Evolutionary conservation across 2,797 vertebrate genomes (phyloP).

Genomic region (Bovichtus variegatus): DNA sequence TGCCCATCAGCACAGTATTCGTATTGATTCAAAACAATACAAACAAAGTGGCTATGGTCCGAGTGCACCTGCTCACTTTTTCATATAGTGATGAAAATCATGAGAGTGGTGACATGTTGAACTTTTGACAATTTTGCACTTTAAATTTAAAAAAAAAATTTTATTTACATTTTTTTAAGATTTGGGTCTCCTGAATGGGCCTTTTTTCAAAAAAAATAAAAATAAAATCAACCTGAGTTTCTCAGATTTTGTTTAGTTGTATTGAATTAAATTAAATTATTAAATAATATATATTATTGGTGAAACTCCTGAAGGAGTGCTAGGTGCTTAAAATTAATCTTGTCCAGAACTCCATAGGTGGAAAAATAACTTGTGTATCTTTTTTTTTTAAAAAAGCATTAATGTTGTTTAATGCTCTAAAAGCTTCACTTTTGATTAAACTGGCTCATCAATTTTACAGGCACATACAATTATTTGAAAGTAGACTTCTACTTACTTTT

Average conservation of each 20-base stretch:
- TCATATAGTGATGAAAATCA: background rate
- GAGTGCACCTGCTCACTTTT: background rate
- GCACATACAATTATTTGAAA: background rate
- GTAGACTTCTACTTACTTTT: background rate
- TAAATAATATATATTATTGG: background rate
- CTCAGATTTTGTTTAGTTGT: background rate
- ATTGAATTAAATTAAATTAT: background rate
- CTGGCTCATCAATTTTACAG: background rate
- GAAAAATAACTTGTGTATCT: background rate
- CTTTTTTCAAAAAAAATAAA: background rate
- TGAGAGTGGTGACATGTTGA: background rate
- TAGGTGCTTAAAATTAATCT: background rate
- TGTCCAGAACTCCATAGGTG: background rate
- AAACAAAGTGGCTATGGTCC: background rate
- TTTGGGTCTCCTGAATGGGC: background rate
- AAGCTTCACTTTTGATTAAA: background rate
- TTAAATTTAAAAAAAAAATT: conserved; percentile 11
- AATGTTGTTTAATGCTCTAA: too few relatives aligned
- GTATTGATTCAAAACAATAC: background rate
- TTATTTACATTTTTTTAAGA: too few relatives aligned
- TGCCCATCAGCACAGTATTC: background rate
- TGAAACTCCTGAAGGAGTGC: background rate
- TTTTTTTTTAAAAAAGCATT: too few relatives aligned
- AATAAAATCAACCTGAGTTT: background rate
- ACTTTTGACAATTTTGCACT: background rate